phyloP scores from a whole-genome alignment of 2,888 invertebrate genomes.

The Gasteruption jaculator region DNA sequence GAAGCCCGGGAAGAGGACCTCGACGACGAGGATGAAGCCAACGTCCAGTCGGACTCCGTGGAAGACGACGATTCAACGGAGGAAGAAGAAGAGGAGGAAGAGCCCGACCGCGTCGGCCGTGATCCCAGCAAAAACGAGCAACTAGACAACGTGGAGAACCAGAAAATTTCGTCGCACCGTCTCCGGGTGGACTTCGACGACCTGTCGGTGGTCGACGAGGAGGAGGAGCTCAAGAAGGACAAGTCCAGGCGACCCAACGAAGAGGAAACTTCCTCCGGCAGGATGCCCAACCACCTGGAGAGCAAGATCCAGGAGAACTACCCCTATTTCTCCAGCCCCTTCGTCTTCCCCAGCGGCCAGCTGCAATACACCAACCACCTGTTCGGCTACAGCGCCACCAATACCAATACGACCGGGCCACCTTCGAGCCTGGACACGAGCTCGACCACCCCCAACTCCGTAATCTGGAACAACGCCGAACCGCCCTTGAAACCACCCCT shows the following conservation, averaged over 20 bases:
- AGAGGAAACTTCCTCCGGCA: not conserved
- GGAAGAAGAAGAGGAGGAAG: constrained; percentile 38
- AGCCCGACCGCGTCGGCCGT: constrained; percentile 35
- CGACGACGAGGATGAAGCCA: constrained; percentile 40
- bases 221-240: constrained; percentile 49
- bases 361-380: no score
- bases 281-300: not conserved
- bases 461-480: not conserved
- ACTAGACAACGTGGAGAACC: constrained; percentile 47
- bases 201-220: constrained; percentile 73
- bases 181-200: constrained; percentile 61
- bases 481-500: constrained; percentile 17
- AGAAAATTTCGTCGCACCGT: constrained; percentile 50
- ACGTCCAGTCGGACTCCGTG: constrained; percentile 29
- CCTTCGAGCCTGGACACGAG: constrained; percentile 19
- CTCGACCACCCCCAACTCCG: constrained; percentile 20
- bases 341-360: constrained; percentile 18
- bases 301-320: constrained; percentile 25
- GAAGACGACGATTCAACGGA: constrained; percentile 29
- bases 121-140: constrained; percentile 32
- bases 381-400: no score
- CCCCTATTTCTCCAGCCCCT: constrained; percentile 27
- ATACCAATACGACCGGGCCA: no score
- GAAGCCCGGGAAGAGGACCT: constrained; percentile 21
- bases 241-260: constrained; percentile 26